phyloP scores from a whole-genome alignment of 2,797 vertebrate genomes.

The Denticeps clupeoides region DNA sequence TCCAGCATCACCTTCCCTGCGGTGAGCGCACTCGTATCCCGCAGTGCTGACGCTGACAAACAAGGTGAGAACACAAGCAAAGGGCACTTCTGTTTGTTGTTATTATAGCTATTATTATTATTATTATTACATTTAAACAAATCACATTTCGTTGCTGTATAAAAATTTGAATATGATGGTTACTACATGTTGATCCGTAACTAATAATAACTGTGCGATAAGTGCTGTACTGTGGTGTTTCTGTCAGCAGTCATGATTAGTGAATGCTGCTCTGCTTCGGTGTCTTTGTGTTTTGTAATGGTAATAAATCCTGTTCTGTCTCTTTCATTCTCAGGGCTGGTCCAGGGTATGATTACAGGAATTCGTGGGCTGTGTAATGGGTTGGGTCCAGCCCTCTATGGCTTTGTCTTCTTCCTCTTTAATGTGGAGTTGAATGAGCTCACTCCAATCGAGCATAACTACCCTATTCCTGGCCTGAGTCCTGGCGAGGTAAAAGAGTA shows the following conservation, averaged over 20 bases:
- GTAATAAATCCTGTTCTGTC: background rate
- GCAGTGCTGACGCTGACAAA: conserved; percentile 75
- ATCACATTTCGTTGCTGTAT: too few species aligned
- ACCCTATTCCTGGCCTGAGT: conserved; percentile 45
- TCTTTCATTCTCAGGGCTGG: conserved; percentile 57
- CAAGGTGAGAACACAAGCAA: conserved; percentile 76
- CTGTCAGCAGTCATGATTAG: too few species aligned
- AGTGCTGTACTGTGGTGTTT: background rate
- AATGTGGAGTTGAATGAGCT: conserved; percentile 78
- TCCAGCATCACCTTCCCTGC: conserved; percentile 86
- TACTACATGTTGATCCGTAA: too few species aligned
- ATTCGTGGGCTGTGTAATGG: conserved; percentile 89
- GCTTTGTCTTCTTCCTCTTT: conserved; percentile 90
- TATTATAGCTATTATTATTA: too few species aligned
- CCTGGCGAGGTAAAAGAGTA: conserved; percentile 53
- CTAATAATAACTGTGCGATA: too few species aligned
- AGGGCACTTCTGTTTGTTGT: too few species aligned
- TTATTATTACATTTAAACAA: too few species aligned
- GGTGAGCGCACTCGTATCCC: conserved; percentile 77
- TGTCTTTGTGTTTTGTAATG: too few species aligned
- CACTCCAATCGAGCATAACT: conserved; percentile 61
- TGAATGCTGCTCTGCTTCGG: background rate
- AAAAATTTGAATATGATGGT: too few species aligned
- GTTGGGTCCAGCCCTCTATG: conserved; percentile 85
- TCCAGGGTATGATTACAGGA: conserved; percentile 90